Conservation (phyloP, 2,888 invertebrate species). For the Drosophila merina region DNA sequence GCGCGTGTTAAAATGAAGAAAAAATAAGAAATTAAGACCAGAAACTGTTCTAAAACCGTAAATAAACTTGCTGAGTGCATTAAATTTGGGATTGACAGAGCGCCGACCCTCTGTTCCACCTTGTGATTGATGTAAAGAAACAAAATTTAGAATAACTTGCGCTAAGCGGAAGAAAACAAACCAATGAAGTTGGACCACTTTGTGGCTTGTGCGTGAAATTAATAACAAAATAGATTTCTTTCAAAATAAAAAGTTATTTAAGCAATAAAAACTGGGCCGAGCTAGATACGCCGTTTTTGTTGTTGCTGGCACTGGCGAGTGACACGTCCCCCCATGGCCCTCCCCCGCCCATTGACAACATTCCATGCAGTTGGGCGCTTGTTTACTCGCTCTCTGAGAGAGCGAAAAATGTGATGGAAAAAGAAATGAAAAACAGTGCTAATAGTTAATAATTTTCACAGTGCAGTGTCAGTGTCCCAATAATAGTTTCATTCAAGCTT, state of each 20-base stretch:
- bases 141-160: neutral
- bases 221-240: neutral
- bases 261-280: conserved; percentile 29
- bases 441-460: conserved; percentile 20
- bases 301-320: conserved; percentile 40
- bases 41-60: conserved; percentile 44
- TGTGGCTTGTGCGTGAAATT: neutral
- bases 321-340: conserved; percentile 57
- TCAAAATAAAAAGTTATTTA: conserved; percentile 4
- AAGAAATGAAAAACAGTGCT: conserved; percentile 32
- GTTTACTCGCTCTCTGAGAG: conserved; percentile 59
- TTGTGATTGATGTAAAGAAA: conserved; percentile 12
- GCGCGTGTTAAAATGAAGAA: conserved; percentile 62
- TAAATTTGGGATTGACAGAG: conserved; percentile 28
- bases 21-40: conserved; percentile 46
- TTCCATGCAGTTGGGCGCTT: conserved; percentile 68
- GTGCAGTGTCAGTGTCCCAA: conserved; percentile 44
- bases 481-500: conserved; percentile 59
- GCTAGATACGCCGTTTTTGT: conserved; percentile 32
- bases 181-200: neutral
- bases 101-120: neutral
- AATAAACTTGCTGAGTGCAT: conserved; percentile 22
- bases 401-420: conserved; percentile 6
- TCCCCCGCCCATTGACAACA: conserved; percentile 39
- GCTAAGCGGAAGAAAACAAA: conserved; percentile 11